A percentile compares a stretch with the other conserved stretches of the same genome.
Evolutionary conservation across 2,888 invertebrate genomes (phyloP).

Genomic region (Drosophila falleni): DNA sequence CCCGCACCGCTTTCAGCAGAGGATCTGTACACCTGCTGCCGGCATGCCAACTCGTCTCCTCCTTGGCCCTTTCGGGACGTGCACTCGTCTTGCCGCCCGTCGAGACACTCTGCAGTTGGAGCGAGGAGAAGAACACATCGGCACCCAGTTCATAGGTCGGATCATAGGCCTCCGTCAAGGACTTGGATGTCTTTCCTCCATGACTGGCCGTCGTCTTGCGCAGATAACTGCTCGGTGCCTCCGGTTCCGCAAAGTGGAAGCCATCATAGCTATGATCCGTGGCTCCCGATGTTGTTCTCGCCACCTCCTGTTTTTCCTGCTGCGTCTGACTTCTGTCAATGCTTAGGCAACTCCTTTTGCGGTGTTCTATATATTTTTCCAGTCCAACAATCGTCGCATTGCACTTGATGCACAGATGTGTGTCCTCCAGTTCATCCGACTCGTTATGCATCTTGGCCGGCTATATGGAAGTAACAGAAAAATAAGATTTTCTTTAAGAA

Average conservation of each 20-base stretch:
- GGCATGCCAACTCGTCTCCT: constrained; percentile 54
- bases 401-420: constrained; percentile 95
- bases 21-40: constrained; percentile 82
- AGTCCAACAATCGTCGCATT: constrained; percentile 92
- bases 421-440: constrained; percentile 90
- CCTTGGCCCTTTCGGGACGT: constrained; percentile 56
- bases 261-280: constrained; percentile 74
- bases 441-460: constrained; percentile 18
- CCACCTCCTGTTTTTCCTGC: constrained; percentile 1
- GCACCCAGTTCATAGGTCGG: constrained; percentile 89
- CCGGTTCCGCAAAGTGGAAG: constrained; percentile 79
- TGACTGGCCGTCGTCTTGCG: constrained; percentile 72
- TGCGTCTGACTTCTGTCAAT: not conserved
- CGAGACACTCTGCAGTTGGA: constrained; percentile 90
- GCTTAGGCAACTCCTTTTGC: constrained; percentile 89
- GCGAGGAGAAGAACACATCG: constrained; percentile 94
- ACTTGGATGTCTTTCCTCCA: constrained; percentile 81
- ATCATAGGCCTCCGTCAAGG: constrained; percentile 84
- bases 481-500: not conserved
- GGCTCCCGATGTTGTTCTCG: constrained; percentile 60
- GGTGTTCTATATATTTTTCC: constrained; percentile 94
- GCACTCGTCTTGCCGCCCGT: constrained; percentile 85
- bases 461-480: not conserved
- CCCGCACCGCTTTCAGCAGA: constrained; percentile 89
- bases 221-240: constrained; percentile 68